Conservation (phyloP, 2,113 vertebrate species). For the Lepidothrix coronata region DNA sequence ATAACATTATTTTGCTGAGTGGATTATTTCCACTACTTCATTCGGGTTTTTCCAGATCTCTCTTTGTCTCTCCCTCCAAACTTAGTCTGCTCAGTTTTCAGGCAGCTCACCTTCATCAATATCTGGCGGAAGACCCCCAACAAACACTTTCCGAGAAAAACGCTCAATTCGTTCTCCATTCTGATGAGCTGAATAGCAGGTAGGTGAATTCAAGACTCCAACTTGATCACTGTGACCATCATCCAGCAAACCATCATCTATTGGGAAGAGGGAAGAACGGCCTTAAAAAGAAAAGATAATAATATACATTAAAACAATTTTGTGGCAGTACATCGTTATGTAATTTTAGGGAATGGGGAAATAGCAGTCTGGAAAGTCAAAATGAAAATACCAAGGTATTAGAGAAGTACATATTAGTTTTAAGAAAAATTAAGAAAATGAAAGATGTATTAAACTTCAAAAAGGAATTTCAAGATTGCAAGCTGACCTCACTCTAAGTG, state of each 20-base stretch:
- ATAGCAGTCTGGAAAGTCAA: background rate
- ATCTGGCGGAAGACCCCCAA: constrained; percentile 94
- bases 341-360: background rate
- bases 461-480: background rate
- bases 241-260: constrained; percentile 93
- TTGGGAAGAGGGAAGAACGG: constrained; percentile 94
- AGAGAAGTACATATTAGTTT: background rate
- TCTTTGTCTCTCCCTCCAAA: background rate
- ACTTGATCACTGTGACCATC: constrained; percentile 92
- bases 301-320: background rate
- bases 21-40: background rate
- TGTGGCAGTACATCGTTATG: background rate
- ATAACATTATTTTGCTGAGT: background rate
- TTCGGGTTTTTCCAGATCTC: background rate
- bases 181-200: constrained; percentile 90
- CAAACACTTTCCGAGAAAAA: constrained; percentile 97
- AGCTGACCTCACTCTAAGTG: background rate
- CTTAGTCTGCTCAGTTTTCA: background rate
- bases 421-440: background rate
- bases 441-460: background rate
- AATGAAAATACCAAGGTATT: background rate
- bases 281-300: constrained; percentile 75
- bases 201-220: constrained; percentile 87
- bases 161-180: constrained; percentile 94
- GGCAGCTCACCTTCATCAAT: constrained; percentile 92